These are phyloP conservation scores for Brachyrhaphis roseni DNA, from an alignment of 2,797 vertebrate genomes.

Conservation along the genomic window DNA sequence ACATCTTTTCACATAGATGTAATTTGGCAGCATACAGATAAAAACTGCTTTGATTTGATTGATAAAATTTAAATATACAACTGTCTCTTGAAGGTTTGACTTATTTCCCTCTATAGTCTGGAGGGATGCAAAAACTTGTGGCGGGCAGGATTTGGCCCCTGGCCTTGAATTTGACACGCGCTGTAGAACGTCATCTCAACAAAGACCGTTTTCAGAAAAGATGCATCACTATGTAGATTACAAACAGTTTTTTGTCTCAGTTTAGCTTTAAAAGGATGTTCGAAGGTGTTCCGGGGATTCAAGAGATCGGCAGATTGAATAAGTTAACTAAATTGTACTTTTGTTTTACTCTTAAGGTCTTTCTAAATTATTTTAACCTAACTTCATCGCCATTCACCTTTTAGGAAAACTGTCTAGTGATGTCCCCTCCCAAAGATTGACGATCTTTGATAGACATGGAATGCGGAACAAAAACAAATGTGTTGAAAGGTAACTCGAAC, in stretches of 20 bases:
- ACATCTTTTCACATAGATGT: too few relatives aligned
- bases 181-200: background rate
- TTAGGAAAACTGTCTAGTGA: background rate
- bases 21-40: too few relatives aligned
- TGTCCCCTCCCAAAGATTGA: background rate
- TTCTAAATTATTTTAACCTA: background rate
- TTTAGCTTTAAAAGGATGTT: too few relatives aligned
- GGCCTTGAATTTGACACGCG: too few relatives aligned
- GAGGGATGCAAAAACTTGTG: too few relatives aligned
- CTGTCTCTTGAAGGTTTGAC: too few relatives aligned
- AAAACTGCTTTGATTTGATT: too few relatives aligned
- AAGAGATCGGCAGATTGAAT: background rate
- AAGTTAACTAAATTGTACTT: background rate
- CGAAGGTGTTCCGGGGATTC: background rate
- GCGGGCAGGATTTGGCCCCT: too few relatives aligned
- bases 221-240: background rate
- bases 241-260: background rate
- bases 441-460: slow-evolving; percentile 18
- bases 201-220: background rate
- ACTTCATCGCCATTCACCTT: background rate
- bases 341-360: background rate
- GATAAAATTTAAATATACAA: too few relatives aligned
- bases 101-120: too few relatives aligned
- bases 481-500: background rate
- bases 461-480: background rate